Evolutionary conservation across 1,140 invertebrate species (phyloP).

Genomic region (Leptinotarsa lineolata): DNA sequence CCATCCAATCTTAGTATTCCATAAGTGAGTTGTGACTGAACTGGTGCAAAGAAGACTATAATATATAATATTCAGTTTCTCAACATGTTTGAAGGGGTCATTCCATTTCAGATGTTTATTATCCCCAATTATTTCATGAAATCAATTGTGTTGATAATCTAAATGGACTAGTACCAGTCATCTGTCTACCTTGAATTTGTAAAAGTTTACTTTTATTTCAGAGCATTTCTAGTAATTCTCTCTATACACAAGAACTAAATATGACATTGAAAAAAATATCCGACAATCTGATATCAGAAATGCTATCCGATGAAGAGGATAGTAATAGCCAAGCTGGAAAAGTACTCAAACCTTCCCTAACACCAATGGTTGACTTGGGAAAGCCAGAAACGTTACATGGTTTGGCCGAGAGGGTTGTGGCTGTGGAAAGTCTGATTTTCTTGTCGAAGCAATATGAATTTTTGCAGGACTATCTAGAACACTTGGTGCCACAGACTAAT

Average conservation of each 20-base stretch:
- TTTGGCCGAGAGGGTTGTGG: conserved; percentile 83
- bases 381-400: conserved; percentile 78
- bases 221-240: conserved; percentile 59
- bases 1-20: no score
- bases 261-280: conserved; percentile 76
- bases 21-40: no score
- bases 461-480: conserved; percentile 80
- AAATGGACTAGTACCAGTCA: no score
- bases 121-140: no score
- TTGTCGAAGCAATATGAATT: conserved; percentile 84
- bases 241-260: conserved; percentile 72
- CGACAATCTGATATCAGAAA: conserved; percentile 59
- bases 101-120: no score
- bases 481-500: conserved; percentile 67
- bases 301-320: conserved; percentile 42
- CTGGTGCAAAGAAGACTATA: no score
- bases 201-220: conserved; percentile 43
- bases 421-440: conserved; percentile 90
- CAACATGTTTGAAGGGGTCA: no score
- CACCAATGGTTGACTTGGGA: conserved; percentile 72
- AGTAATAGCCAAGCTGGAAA: conserved; percentile 53
- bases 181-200: background rate
- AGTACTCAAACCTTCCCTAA: conserved; percentile 68
- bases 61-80: no score
- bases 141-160: no score